Base-by-base conservation (phyloP, 2,888 invertebrate genomes). In the Penaeus monodon region DNA sequence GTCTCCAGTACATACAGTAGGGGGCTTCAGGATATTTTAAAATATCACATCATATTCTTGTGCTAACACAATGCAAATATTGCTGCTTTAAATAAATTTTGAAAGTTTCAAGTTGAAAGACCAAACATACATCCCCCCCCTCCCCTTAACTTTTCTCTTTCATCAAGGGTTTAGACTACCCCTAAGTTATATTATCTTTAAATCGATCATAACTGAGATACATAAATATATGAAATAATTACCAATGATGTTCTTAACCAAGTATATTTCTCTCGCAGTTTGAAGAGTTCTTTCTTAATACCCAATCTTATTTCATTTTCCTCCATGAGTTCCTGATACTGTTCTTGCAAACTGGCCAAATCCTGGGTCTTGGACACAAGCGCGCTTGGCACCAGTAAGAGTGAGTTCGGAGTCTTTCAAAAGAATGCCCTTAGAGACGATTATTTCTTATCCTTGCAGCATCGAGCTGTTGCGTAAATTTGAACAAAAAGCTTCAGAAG, bases 341-440 rank as follows among this genome's bases (percentile, higher is more conserved):
- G 74, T n/a, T 44, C 78, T 20, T 82, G 63, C 20, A 88, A 38
- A 6, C 22, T 17, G 2, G 70, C n/a, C 2, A 85, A 24, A n/a
- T 85, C 74, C n/a, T 88, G 87, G 24, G 68, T 49, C 33, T 74
- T 84, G 83, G 70, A 14, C 80, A 74, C 44, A 88, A n/a, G 20
- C 73, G 38, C 81, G 81, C 70, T 89, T 89, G 12, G 89, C 89
- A 57, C 89, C 44, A 89, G 74, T 22, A 87, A 73, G 29, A 89
- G 65, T 22, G 64, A n/a, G 22, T n/a, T 89, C 82, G 0, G 66
- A 73, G 63, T 89, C 89, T 33, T 74, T 65, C 63, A 88, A 76
- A n/a, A 8, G 89, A 89, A 24, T 68, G 64, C 38, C n/a, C 78
- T 70, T 79, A 89, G 77, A 22, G 65, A 79, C 14, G 33, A 38